Evolutionary conservation across 2,888 invertebrate genomes (phyloP).

Genomic region (Leucophora obtusa): DNA sequence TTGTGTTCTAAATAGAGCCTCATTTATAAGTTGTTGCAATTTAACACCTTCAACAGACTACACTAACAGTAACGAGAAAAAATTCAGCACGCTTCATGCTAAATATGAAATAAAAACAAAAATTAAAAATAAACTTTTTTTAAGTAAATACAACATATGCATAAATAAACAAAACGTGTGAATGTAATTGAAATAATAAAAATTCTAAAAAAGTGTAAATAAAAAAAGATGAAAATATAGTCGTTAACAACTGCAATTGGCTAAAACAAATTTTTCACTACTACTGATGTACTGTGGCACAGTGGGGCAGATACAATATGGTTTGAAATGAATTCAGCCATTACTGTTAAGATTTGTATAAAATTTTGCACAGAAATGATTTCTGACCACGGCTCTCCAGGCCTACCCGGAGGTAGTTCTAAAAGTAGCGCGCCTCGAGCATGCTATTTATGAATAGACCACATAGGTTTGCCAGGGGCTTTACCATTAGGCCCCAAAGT

Average conservation of each 20-base stretch:
- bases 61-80: slow-evolving; percentile 7
- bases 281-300: background rate
- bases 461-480: too few relatives aligned
- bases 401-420: too few relatives aligned
- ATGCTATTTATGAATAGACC: too few relatives aligned
- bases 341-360: too few relatives aligned
- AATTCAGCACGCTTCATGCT: slow-evolving; percentile 51
- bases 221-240: background rate
- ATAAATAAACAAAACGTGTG: slow-evolving; percentile 26
- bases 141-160: slow-evolving; percentile 4
- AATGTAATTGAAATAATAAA: slow-evolving; percentile 35
- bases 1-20: too few relatives aligned
- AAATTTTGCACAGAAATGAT: too few relatives aligned
- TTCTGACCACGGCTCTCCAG: too few relatives aligned
- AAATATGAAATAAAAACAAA: slow-evolving; percentile 38
- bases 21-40: slow-evolving; percentile 51
- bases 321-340: too few relatives aligned
- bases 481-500: too few relatives aligned
- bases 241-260: slow-evolving; percentile 16
- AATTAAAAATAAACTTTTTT: slow-evolving; percentile 5
- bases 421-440: too few relatives aligned
- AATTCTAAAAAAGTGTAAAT: background rate
- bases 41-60: slow-evolving; percentile 53
- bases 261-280: background rate
- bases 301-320: background rate